Evolutionary conservation across 2,797 vertebrate genomes (phyloP).

Genomic region (Semotilus atromaculatus): DNA sequence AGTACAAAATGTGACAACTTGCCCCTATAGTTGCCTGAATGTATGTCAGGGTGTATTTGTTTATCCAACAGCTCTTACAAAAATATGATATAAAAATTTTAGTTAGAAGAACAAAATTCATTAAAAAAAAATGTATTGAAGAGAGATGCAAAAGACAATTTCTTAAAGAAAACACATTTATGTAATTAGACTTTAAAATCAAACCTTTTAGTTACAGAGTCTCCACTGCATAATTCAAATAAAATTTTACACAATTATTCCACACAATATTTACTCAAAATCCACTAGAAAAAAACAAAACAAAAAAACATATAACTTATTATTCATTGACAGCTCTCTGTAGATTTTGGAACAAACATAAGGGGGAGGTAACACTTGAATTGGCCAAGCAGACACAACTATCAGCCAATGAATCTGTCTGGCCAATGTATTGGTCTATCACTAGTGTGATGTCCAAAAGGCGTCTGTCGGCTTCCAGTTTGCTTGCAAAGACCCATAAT

Average conservation of each 20-base stretch:
- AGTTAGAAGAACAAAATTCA: not conserved
- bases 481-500: conserved; percentile 2
- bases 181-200: not conserved
- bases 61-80: not conserved
- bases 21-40: not conserved
- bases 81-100: not conserved
- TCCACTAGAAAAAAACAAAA: not conserved
- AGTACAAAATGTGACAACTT: not conserved
- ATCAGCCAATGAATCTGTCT: conserved; percentile 24
- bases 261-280: not conserved
- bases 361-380: conserved; percentile 4
- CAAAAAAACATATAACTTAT: not conserved
- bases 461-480: conserved; percentile 21
- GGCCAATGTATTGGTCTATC: conserved; percentile 11
- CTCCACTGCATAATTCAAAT: conserved; percentile 16
- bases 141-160: not conserved
- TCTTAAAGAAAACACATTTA: not conserved
- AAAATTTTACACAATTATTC: not conserved
- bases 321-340: not conserved
- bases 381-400: conserved; percentile 8
- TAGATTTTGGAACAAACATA: conserved; percentile 8
- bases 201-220: not conserved
- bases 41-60: not conserved
- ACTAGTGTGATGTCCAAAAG: conserved; percentile 13
- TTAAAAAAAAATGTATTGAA: not conserved